Evolutionary conservation across 2,888 invertebrate genomes (phyloP).

Genomic region (Agrotis segetum): DNA sequence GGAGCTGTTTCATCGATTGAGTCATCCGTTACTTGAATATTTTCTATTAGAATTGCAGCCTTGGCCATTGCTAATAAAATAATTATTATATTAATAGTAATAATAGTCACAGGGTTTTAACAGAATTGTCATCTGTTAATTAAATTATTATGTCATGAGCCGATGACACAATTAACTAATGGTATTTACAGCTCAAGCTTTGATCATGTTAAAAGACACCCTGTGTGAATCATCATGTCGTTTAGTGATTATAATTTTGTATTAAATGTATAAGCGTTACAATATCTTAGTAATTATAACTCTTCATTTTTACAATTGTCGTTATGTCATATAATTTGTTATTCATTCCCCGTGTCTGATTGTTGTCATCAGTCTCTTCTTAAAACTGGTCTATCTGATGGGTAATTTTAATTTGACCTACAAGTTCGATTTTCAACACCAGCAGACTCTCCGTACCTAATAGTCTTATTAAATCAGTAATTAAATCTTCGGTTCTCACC

Average conservation of each 20-base stretch:
- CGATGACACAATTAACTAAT: background rate
- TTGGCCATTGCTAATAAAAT: background rate
- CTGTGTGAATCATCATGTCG: background rate
- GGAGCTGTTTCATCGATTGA: background rate
- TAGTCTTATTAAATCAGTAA: background rate
- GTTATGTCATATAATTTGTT: too few relatives aligned
- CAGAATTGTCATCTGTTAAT: background rate
- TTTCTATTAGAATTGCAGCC: background rate
- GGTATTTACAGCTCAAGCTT: background rate
- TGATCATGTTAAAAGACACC: background rate
- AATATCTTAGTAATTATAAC: background rate
- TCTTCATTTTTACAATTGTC: too few relatives aligned
- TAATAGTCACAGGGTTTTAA: background rate
- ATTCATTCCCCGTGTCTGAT: background rate
- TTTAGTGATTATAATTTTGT: background rate
- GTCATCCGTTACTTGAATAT: background rate
- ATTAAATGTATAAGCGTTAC: background rate
- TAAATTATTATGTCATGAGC: background rate
- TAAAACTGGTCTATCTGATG: background rate
- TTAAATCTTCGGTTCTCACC: slow-evolving; percentile 12
- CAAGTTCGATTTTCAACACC: background rate
- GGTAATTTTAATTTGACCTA: background rate
- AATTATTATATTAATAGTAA: slow-evolving; percentile 3
- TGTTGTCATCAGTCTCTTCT: background rate
- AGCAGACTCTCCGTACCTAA: background rate